Percentiles rank a stretch among this genome's conserved stretches.
phyloP scores from a whole-genome alignment of 2,113 vertebrate genomes.

The Pandion haliaetus region DNA sequence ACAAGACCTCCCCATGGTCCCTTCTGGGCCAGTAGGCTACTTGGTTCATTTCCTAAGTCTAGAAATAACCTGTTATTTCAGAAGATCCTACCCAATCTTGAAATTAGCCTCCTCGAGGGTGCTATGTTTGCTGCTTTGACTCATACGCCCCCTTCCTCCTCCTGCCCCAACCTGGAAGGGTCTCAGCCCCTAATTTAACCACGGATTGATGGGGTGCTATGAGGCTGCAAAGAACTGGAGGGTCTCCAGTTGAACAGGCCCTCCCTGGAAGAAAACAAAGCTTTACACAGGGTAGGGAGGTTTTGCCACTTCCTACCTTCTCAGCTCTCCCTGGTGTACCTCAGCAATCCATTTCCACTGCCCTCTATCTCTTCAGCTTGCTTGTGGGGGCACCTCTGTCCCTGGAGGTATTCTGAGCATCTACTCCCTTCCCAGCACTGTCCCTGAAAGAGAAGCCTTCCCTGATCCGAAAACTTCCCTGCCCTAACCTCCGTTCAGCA shows the following conservation, averaged over 20 bases:
- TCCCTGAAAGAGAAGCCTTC: not conserved
- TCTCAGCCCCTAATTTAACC: not conserved
- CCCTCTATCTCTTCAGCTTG: not conserved
- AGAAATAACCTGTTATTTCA: conserved; percentile 46
- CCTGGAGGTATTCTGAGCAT: not conserved
- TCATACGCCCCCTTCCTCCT: not conserved
- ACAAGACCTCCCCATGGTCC: not conserved
- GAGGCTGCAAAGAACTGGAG: not conserved
- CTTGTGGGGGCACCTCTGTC: not conserved
- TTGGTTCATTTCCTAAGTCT: conserved; percentile 42
- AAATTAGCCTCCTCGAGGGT: not conserved
- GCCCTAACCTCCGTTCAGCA: not conserved
- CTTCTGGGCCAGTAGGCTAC: not conserved
- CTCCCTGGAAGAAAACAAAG: not conserved
- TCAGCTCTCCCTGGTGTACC: not conserved
- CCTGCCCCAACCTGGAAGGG: not conserved
- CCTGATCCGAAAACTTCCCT: not conserved
- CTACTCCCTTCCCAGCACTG: not conserved
- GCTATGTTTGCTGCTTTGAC: not conserved
- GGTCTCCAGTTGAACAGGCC: not conserved
- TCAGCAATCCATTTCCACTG: not conserved
- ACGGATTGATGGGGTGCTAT: not conserved
- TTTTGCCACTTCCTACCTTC: not conserved
- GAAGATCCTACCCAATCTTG: not conserved
- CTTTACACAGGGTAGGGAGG: not conserved